Percentiles rank a stretch among this genome's conserved stretches.
These are phyloP conservation scores for Ascidia mentula DNA, from an alignment of 23 tunicate species.

Conservation along the genomic window DNA sequence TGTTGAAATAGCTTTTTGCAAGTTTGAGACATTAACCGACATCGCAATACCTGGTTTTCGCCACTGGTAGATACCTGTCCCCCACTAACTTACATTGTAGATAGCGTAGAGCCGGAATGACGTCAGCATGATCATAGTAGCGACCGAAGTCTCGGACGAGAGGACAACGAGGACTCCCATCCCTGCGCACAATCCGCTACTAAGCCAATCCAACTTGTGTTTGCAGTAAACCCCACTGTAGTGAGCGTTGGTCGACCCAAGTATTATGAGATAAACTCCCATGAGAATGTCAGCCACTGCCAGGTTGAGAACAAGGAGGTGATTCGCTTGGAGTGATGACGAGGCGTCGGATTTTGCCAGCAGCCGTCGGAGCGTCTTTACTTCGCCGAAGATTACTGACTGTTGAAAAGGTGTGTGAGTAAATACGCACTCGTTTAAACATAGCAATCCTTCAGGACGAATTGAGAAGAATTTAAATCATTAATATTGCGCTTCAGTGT, in stretches of 20 bases:
- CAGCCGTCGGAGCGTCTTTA: background rate
- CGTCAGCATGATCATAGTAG: constrained; percentile 35
- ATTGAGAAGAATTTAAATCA: too few relatives aligned
- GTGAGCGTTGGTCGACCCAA: constrained; percentile 19
- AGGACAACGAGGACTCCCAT: constrained; percentile 61
- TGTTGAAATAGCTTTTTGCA: too few relatives aligned
- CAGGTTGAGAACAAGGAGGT: constrained; percentile 36
- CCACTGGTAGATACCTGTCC: too few relatives aligned
- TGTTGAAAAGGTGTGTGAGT: too few relatives aligned
- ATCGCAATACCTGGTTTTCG: too few relatives aligned
- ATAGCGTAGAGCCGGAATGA: constrained; percentile 27
- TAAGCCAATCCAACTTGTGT: constrained; percentile 22
- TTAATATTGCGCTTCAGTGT: too few relatives aligned
- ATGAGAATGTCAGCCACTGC: constrained; percentile 54
- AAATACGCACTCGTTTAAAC: too few relatives aligned
- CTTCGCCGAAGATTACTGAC: constrained; percentile 3
- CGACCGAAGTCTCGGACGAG: constrained; percentile 50
- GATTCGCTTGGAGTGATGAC: constrained; percentile 21
- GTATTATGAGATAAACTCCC: constrained; percentile 47
- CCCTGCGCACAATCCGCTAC: constrained; percentile 12
- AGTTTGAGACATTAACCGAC: too few relatives aligned
- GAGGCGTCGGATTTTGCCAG: background rate
- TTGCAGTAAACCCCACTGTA: constrained; percentile 36
- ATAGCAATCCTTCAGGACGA: too few relatives aligned
- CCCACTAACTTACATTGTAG: constrained; percentile 33